Evolutionary conservation across 1,140 invertebrate species (phyloP), one percentile per base, ranked within the genome.

Genomic region (Brachionus paranguensis): DNA sequence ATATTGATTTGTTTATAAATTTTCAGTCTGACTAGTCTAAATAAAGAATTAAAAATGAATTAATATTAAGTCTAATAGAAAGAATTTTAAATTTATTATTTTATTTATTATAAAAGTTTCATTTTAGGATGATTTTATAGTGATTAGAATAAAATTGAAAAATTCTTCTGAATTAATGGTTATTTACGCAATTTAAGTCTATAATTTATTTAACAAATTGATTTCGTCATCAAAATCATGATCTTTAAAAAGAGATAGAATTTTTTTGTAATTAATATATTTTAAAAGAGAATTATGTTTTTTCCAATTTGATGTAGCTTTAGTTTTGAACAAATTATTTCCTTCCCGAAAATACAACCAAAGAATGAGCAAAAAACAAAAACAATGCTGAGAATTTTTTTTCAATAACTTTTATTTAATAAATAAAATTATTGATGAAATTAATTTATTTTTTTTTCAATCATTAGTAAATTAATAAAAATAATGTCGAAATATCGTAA

Each of bases 161-260:
- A 29, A 4, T 33, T 27, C 12, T 29, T 14, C 11, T 33, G 12
- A n/a, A 41, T 68, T 41, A 41, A 41, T 33, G 10, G 33, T 17
- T 12, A 41, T 33, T n/a, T 68, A 29, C 27, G 65, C 10, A 37
- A 68, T 33, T 33, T 68, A 33, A 14, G 11, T 5, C 45, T 11
- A 47, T 14, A 47, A 47, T 47, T 47, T 47, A 47, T n/a, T 14
- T n/a, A 47, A 12, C 10, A 47, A 47, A 47, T n/a, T 47, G 11
- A n/a, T 72, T 45, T 29, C 68, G 68, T 72, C 68, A 72, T 41
- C 68, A 72, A 72, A 17, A 68, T 68, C 68, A 72, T 43, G 68
- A 41, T 72, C 29, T 43, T 17, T 20, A n/a, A 29, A 70, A 70
- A 70, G 37, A 70, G 65, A 70, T 70, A 70, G 27, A 70, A 37